phyloP scores from a whole-genome alignment of 2,888 invertebrate genomes.

The Automeris io region DNA sequence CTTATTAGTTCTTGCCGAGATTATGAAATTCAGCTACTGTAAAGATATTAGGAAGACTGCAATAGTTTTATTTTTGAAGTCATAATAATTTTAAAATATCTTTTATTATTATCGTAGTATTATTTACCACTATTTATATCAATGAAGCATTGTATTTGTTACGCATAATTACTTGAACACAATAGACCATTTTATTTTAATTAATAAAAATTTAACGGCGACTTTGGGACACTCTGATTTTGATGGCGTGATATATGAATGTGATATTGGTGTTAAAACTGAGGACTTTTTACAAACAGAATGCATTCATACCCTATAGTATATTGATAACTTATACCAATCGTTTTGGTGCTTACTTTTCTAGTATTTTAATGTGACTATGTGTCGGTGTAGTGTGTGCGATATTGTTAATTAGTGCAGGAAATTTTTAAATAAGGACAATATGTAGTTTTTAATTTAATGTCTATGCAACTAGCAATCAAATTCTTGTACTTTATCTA shows the following conservation, averaged over 20 bases:
- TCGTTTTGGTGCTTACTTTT: slow-evolving; percentile 1
- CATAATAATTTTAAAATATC: too few species aligned
- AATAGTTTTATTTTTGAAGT: too few species aligned
- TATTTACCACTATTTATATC: too few species aligned
- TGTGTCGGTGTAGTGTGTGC: neutral
- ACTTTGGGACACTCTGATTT: neutral
- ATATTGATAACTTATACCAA: too few species aligned
- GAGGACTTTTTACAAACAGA: neutral
- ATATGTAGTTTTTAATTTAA: neutral
- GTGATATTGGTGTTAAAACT: neutral
- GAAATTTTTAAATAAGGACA: neutral
- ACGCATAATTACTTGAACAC: too few species aligned
- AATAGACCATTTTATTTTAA: too few species aligned
- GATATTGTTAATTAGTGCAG: neutral
- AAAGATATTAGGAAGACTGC: too few species aligned
- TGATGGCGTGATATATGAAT: slow-evolving; percentile 1
- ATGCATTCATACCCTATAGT: neutral
- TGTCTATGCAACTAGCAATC: neutral
- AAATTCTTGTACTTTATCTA: neutral
- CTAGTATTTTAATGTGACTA: neutral
- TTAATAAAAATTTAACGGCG: neutral
- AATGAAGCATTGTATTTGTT: too few species aligned
- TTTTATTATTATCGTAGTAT: too few species aligned
- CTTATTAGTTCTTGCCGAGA: too few species aligned
- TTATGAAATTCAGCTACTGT: too few species aligned